Percentiles rank a stretch among this genome's conserved stretches.
Evolutionary conservation across 2,888 invertebrate genomes (phyloP).

Genomic region (Sialis fuliginosa): DNA sequence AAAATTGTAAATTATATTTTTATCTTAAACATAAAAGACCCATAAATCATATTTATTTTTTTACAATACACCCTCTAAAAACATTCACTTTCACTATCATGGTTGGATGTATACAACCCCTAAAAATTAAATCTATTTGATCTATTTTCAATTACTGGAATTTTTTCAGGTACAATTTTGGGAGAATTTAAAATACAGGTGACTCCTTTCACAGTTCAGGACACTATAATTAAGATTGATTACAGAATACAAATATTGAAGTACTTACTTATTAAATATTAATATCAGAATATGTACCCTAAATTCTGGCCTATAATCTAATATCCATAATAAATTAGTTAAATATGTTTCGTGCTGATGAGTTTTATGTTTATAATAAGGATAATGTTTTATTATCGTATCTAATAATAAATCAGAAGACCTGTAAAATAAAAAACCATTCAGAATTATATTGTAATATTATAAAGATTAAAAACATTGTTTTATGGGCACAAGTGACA

Average conservation of each 20-base stretch:
- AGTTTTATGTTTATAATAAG: slow-evolving; percentile 53
- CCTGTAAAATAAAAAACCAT: slow-evolving; percentile 29
- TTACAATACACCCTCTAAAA: no score
- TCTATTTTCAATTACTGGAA: no score
- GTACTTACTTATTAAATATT: slow-evolving; percentile 55
- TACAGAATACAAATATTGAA: background rate
- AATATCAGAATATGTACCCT: slow-evolving; percentile 51
- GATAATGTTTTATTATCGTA: slow-evolving; percentile 46
- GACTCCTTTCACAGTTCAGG: background rate
- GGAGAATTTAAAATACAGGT: background rate
- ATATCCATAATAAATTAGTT: slow-evolving; percentile 58
- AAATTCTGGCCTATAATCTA: slow-evolving; percentile 55
- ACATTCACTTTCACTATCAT: no score
- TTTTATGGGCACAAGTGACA: no score
- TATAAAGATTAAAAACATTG: no score
- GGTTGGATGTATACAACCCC: no score
- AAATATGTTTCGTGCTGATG: slow-evolving; percentile 57
- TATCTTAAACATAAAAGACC: no score
- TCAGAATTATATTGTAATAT: no score
- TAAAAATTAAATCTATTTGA: no score
- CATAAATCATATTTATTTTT: no score
- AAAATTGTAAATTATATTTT: no score
- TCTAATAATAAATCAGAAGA: slow-evolving; percentile 50
- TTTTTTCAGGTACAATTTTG: background rate
- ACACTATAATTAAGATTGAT: background rate